Conservation (phyloP, 2,888 invertebrate species). For the Luperina testacea region DNA sequence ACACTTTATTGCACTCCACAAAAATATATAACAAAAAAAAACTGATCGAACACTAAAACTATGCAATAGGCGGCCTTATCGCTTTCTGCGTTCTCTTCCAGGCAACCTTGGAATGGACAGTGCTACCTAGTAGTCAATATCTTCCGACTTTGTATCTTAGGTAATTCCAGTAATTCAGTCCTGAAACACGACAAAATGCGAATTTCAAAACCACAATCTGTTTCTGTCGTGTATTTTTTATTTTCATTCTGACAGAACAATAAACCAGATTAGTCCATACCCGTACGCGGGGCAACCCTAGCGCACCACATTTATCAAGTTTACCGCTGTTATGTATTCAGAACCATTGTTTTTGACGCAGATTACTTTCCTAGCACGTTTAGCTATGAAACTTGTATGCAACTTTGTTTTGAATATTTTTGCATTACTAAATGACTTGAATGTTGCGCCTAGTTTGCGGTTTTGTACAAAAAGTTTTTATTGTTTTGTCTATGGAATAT, state of each 20-base stretch:
- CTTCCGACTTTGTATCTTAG: too few species aligned
- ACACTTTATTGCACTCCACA: too few species aligned
- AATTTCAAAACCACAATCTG: not conserved
- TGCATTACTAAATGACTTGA: conserved; percentile 71
- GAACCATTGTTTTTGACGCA: conserved; percentile 83
- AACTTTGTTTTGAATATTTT: conserved; percentile 71
- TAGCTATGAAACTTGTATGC: conserved; percentile 72
- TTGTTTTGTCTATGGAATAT: conserved; percentile 24
- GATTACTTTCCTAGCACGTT: conserved; percentile 83
- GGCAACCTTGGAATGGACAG: too few species aligned
- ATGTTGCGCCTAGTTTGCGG: conserved; percentile 58
- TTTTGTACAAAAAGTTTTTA: conserved; percentile 39
- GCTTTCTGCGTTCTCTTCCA: too few species aligned
- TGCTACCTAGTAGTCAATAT: too few species aligned
- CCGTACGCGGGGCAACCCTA: conserved; percentile 50
- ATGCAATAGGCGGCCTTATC: too few species aligned
- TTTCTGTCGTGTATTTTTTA: conserved; percentile 8
- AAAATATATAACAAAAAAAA: too few species aligned
- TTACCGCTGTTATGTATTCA: conserved; percentile 83
- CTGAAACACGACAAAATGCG: not conserved
- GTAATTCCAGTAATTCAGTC: not conserved
- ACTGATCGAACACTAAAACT: too few species aligned
- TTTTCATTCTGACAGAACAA: conserved; percentile 19
- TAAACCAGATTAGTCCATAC: conserved; percentile 36
- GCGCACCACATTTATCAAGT: conserved; percentile 81